A percentile compares a stretch with the other conserved stretches of the same genome.
These are phyloP conservation scores for Cheilosia pagana DNA, from an alignment of 2,888 invertebrate genomes.

Conservation along the genomic window DNA sequence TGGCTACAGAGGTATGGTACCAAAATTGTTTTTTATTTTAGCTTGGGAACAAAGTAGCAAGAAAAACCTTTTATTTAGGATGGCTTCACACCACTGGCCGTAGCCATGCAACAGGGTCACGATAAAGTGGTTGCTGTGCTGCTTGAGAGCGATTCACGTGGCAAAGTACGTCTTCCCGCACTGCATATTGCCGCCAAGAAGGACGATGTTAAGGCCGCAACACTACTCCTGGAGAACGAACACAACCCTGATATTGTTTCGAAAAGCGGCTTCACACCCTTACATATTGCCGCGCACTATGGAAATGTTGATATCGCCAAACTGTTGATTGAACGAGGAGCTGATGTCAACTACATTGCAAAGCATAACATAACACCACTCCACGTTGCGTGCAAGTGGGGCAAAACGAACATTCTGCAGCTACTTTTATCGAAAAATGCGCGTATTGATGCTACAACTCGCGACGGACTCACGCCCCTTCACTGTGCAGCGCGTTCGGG, in stretches of 20 bases:
- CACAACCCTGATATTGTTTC: slow-evolving; percentile 98
- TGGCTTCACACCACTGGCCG: slow-evolving; percentile 98
- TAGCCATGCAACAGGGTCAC: slow-evolving; percentile 99
- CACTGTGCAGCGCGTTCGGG: slow-evolving; percentile 99
- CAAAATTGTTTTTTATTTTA: slow-evolving; percentile 9
- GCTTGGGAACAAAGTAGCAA: background rate
- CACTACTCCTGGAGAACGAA: slow-evolving; percentile 95
- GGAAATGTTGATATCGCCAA: slow-evolving; percentile 97
- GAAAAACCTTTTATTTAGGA: slow-evolving; percentile 86
- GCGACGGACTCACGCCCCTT: slow-evolving; percentile 97
- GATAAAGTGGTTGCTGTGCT: slow-evolving; percentile 98
- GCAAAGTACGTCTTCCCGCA: slow-evolving; percentile 97
- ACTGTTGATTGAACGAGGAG: slow-evolving; percentile 94
- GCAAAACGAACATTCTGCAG: slow-evolving; percentile 96
- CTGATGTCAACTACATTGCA: slow-evolving; percentile 97
- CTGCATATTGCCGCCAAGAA: slow-evolving; percentile 99
- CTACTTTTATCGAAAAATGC: slow-evolving; percentile 95
- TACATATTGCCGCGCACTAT: slow-evolving; percentile 99
- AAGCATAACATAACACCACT: slow-evolving; percentile 99
- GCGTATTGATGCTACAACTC: slow-evolving; percentile 95
- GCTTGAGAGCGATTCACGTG: slow-evolving; percentile 97
- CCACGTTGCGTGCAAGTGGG: slow-evolving; percentile 99
- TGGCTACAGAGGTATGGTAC: slow-evolving; percentile 94
- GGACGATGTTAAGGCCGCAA: slow-evolving; percentile 98
- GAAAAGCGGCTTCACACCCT: slow-evolving; percentile 98